Evolutionary conservation across 2,113 vertebrate genomes (phyloP).

Genomic region (Paraplagusia blochii): DNA sequence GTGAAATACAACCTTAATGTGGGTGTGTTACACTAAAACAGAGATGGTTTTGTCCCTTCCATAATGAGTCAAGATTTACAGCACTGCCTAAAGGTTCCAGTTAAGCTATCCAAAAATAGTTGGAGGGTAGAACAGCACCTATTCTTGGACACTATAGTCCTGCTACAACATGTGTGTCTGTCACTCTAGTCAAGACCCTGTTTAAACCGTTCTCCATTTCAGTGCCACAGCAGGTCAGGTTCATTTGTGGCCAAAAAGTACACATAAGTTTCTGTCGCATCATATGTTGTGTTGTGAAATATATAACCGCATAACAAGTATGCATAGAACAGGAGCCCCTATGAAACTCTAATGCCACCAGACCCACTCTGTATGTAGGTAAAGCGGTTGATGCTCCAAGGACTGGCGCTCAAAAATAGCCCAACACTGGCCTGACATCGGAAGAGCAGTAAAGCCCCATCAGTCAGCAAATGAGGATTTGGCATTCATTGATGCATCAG

Average conservation of each 20-base stretch:
- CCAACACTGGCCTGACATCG: slow-evolving; percentile 44
- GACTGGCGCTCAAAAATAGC: slow-evolving; percentile 53
- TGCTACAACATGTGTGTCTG: slow-evolving; percentile 57
- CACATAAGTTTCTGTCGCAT: neutral
- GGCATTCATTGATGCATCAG: slow-evolving; percentile 1
- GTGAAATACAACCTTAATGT: too few species aligned
- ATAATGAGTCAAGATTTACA: slow-evolving; percentile 24
- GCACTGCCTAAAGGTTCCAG: slow-evolving; percentile 16
- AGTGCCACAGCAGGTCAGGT: neutral
- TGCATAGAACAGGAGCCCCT: slow-evolving; percentile 3
- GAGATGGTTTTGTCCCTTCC: neutral
- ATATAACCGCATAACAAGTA: too few species aligned
- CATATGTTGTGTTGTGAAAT: neutral
- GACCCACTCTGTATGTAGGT: slow-evolving; percentile 21
- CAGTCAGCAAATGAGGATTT: slow-evolving; percentile 32
- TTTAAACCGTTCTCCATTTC: slow-evolving; percentile 10
- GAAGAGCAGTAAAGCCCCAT: slow-evolving; percentile 44
- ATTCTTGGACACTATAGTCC: slow-evolving; percentile 30
- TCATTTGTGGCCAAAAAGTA: neutral
- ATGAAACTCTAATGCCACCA: slow-evolving; percentile 15
- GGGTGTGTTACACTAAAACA: neutral
- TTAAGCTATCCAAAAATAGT: slow-evolving; percentile 57
- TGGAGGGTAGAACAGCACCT: slow-evolving; percentile 14
- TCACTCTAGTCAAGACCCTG: slow-evolving; percentile 61
- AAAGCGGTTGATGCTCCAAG: slow-evolving; percentile 29